Evolutionary conservation across 30 jellyfish, hydroid and myxozoan genomes (phyloP).

Genomic region (Nemopilema nomurai): DNA sequence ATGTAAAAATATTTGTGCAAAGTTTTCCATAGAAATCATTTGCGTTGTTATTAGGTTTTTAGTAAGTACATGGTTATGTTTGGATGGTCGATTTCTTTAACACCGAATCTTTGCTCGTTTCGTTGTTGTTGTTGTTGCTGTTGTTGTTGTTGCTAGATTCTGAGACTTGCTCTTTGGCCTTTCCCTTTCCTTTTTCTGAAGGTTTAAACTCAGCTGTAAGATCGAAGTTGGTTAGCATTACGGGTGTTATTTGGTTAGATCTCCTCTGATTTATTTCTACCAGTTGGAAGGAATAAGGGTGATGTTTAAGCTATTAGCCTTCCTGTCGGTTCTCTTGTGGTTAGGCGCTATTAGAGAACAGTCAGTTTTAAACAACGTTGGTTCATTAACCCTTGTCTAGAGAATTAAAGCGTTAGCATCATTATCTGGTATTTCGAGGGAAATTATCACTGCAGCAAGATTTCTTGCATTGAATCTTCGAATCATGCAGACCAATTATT

Average conservation of each 20-base stretch:
- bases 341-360: too few relatives aligned
- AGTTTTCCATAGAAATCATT: background rate
- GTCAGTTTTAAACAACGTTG: too few relatives aligned
- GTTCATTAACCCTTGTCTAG: too few relatives aligned
- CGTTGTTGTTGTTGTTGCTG: constrained; percentile 39
- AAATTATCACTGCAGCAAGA: too few relatives aligned
- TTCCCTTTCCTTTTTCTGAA: constrained; percentile 17
- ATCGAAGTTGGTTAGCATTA: background rate
- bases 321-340: too few relatives aligned
- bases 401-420: too few relatives aligned
- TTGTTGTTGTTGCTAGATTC: constrained; percentile 44
- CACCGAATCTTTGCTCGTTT: constrained; percentile 40
- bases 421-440: too few relatives aligned
- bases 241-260: background rate
- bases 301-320: too few relatives aligned
- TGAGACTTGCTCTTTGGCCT: constrained; percentile 38
- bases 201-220: constrained; percentile 21
- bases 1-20: background rate
- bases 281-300: too few relatives aligned
- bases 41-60: background rate
- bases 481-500: too few relatives aligned
- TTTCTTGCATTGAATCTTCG: too few relatives aligned
- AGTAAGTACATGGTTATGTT: background rate
- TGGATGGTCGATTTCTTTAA: constrained; percentile 30
- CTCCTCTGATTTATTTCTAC: background rate